Conservation (phyloP, 1,140 invertebrate species). For the Pseudomyrmex pallidus region DNA sequence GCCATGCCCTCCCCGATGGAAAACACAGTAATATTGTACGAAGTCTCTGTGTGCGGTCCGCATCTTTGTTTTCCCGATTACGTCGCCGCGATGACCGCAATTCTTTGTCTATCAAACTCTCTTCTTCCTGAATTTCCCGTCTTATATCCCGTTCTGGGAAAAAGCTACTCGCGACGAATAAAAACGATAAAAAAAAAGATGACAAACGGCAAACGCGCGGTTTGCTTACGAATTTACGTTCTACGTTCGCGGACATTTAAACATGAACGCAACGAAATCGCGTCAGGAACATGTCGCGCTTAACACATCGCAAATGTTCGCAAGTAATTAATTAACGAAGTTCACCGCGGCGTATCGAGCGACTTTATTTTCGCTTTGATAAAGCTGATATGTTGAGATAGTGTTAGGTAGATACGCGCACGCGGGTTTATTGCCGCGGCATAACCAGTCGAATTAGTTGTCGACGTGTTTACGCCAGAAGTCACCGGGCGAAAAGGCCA, state of each 20-base stretch:
- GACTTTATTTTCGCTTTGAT: background rate
- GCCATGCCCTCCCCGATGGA: background rate
- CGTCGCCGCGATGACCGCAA: no score
- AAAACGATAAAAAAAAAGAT: no score
- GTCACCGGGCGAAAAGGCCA: conserved; percentile 35
- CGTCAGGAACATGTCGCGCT: background rate
- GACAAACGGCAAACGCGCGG: no score
- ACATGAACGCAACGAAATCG: background rate
- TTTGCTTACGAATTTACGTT: background rate
- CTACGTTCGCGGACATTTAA: background rate
- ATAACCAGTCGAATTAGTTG: conserved; percentile 45
- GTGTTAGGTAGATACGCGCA: background rate
- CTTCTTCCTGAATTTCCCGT: no score
- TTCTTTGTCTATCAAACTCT: no score
- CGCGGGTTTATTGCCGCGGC: background rate
- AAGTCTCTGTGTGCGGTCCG: no score
- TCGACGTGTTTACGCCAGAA: conserved; percentile 5
- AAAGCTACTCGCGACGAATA: no score
- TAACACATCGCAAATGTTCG: no score
- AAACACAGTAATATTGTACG: background rate
- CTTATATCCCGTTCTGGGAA: no score
- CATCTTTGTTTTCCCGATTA: no score
- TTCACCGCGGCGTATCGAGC: background rate
- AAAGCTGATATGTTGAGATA: background rate
- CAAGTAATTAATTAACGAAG: conserved; percentile 10